Evolutionary conservation across 2,888 invertebrate genomes (phyloP).

Genomic region (Amphipoea lucens): DNA sequence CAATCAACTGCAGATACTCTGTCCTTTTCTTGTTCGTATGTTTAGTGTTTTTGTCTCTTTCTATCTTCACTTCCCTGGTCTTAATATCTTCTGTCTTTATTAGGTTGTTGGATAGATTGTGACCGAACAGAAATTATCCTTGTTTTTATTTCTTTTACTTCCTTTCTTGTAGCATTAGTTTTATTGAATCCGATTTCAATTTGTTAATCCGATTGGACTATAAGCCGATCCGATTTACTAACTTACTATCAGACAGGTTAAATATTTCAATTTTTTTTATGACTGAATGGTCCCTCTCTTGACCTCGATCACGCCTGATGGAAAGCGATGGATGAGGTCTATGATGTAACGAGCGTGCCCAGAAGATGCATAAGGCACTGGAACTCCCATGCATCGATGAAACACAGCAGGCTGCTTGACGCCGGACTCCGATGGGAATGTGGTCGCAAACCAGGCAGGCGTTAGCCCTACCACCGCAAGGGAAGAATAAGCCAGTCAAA

Average conservation of each 20-base stretch:
- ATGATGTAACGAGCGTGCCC: too few relatives aligned
- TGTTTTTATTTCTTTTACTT: conserved; percentile 22
- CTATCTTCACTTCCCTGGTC: conserved; percentile 47
- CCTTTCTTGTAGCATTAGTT: not conserved
- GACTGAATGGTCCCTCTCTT: too few relatives aligned
- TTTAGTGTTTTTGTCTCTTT: conserved; percentile 36
- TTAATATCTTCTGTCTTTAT: conserved; percentile 49
- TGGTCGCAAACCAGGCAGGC: too few relatives aligned
- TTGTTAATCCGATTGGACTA: conserved; percentile 4
- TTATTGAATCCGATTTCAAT: not conserved
- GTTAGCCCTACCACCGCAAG: too few relatives aligned
- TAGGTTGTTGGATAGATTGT: conserved; percentile 36
- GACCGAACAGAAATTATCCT: conserved; percentile 12
- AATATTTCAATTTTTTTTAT: not conserved
- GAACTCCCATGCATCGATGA: too few relatives aligned
- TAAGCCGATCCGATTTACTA: not conserved
- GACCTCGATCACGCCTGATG: too few relatives aligned
- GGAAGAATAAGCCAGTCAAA: too few relatives aligned
- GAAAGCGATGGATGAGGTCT: too few relatives aligned
- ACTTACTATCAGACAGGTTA: not conserved
- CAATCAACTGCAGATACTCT: conserved; percentile 59
- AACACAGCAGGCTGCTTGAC: too few relatives aligned
- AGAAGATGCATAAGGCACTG: too few relatives aligned
- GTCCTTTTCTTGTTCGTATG: conserved; percentile 33
- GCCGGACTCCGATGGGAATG: too few relatives aligned